Evolutionary conservation across 2,797 vertebrate genomes (phyloP), one percentile per base, ranked within the genome.

Genomic region (Neostethus bicornis): DNA sequence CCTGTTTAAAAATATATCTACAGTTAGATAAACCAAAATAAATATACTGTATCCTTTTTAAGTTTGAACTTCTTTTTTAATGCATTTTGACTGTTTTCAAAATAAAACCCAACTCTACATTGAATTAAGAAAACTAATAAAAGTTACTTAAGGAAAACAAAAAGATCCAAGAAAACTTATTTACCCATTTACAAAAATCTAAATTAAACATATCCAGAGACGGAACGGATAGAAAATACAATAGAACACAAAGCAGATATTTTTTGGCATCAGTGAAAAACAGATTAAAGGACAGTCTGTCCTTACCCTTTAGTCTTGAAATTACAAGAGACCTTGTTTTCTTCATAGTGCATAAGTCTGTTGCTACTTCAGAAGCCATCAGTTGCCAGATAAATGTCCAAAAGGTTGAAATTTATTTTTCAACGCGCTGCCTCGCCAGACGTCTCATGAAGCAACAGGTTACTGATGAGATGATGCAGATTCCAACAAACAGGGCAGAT

Each of bases 401-500:
- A 3, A 1, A 10, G 3, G 14, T 2, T 0, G n/a, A 17, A 12
- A 0, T 19, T 69, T 91, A 93, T 61, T 92, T 93, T 24, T 9
- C 83, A 25, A 72, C 61, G 0, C 89, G 89, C 66, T 90, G 91
- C 50, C 70, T 87, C 0, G 87, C 84, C 50, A 96, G 87, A 21
- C 89, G 87, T 28, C 84, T 95, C 93, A 97, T 94, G 81, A 95
- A 97, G 87, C 94, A 96, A 65, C 95, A 96, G 44, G 95, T 96
- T 31, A 97, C 93, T 0, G 94, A 67, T 1, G 91, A 84, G 0
- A 96, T 91, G 73, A 97, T 86, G 28, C 91, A 58, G 51, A 93
- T 82, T 0, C 94, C 93, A 2, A 94, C 91, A 25, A 95, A 91
- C n/a, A 97, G 81, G 39, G 95, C 93, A 0, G 92, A 92, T 24